Conservation (phyloP, 2,797 vertebrate species). For the Echiichthys vipera region DNA sequence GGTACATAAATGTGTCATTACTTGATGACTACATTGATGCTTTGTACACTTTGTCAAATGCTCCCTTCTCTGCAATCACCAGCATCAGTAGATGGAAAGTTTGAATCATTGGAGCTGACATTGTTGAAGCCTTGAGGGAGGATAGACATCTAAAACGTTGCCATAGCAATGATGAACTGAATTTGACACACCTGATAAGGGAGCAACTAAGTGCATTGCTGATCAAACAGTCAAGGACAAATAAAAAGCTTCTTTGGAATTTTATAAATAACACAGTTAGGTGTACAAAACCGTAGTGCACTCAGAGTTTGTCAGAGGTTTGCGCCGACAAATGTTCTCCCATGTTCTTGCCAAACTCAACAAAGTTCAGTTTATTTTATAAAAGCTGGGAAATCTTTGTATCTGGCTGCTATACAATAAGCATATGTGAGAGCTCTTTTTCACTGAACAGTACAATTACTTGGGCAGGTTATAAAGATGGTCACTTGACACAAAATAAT, state of each 20-base stretch:
- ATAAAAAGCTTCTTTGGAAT: background rate
- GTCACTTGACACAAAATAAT: background rate
- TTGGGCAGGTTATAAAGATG: background rate
- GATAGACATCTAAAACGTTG: constrained; percentile 34
- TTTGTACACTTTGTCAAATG: background rate
- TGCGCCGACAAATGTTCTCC: background rate
- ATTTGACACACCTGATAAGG: constrained; percentile 18
- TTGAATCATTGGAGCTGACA: constrained; percentile 1
- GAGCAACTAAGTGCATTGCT: background rate
- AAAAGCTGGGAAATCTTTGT: background rate
- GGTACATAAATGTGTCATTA: background rate
- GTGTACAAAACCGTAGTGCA: background rate
- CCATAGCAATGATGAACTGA: constrained; percentile 48
- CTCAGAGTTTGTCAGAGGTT: background rate
- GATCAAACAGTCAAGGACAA: background rate
- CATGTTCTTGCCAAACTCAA: background rate
- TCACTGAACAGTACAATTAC: background rate
- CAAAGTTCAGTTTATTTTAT: background rate
- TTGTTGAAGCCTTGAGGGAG: background rate
- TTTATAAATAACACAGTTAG: background rate
- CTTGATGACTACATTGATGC: background rate
- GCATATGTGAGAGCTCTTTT: background rate
- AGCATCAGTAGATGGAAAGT: constrained; percentile 1
- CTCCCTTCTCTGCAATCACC: background rate
- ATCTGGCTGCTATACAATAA: background rate